A percentile compares a stretch with the other conserved stretches of the same genome.
These are phyloP conservation scores for Neotragus pygmaeus DNA, from an alignment of 2,113 vertebrate species.

Conservation along the genomic window DNA sequence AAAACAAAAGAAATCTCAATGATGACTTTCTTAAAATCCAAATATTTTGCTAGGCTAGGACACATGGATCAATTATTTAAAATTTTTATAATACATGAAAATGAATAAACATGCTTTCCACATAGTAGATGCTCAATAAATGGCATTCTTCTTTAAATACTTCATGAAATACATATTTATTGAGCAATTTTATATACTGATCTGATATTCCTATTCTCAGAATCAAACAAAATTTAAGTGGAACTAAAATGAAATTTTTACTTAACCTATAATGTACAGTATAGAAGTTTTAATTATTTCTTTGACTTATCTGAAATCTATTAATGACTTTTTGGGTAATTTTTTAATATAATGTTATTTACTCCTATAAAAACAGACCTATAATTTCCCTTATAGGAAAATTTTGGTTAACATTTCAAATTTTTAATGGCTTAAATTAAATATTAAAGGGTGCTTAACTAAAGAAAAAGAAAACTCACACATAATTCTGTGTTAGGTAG, in stretches of 20 bases:
- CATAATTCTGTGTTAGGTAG: not conserved
- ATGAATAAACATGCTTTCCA: not conserved
- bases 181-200: conserved; percentile 30
- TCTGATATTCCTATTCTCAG: not conserved
- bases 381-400: not conserved
- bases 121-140: conserved; percentile 60
- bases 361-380: not conserved
- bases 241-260: not conserved
- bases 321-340: not conserved
- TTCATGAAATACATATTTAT: not conserved
- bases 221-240: not conserved
- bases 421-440: not conserved
- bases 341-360: not conserved
- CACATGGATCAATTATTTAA: conserved; percentile 49
- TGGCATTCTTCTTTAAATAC: not conserved
- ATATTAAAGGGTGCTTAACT: not conserved
- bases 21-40: conserved; percentile 51
- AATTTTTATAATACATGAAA: conserved; percentile 36
- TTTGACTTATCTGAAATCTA: conserved; percentile 31
- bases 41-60: conserved; percentile 41
- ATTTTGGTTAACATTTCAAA: not conserved
- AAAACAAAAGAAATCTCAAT: not conserved
- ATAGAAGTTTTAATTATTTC: conserved; percentile 17
- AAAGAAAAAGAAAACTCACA: not conserved
- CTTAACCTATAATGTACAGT: not conserved